Evolutionary conservation across 2,113 vertebrate genomes (phyloP).

Genomic region (Dasyprocta punctata): DNA sequence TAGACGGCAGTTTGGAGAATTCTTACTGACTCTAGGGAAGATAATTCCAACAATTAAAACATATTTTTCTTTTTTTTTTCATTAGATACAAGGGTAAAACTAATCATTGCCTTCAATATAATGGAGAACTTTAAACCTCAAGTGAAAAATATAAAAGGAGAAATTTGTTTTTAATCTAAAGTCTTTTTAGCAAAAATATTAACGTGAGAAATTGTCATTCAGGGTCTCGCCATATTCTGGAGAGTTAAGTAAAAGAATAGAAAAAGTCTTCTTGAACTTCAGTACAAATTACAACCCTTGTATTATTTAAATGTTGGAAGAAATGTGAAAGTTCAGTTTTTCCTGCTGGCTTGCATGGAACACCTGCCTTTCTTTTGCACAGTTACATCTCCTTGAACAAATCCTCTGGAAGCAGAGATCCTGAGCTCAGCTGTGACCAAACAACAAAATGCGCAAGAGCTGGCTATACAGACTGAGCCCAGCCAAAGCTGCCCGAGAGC

Average conservation of each 20-base stretch:
- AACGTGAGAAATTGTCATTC: not conserved
- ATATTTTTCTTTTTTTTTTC: not conserved
- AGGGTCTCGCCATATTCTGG: not conserved
- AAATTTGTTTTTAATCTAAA: slow-evolving; percentile 22
- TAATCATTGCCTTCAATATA: not conserved
- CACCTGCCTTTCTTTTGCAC: not conserved
- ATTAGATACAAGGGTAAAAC: not conserved
- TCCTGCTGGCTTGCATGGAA: not conserved
- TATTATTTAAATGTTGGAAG: not conserved
- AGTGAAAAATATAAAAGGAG: slow-evolving; percentile 6
- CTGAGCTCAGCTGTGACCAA: not conserved
- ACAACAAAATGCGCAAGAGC: not conserved
- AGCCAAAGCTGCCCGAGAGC: not conserved
- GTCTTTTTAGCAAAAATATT: slow-evolving; percentile 20
- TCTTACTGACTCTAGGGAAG: not conserved
- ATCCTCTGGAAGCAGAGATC: not conserved
- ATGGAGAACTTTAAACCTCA: not conserved
- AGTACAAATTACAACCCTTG: not conserved
- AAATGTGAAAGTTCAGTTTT: not conserved
- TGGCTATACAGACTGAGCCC: not conserved
- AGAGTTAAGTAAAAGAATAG: not conserved
- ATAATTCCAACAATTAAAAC: slow-evolving; percentile 4
- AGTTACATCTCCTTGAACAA: not conserved
- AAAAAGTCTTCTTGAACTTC: not conserved
- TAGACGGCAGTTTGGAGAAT: not conserved